Conservation (phyloP, 2,888 invertebrate genomes). For the Panzeria rudis region DNA sequence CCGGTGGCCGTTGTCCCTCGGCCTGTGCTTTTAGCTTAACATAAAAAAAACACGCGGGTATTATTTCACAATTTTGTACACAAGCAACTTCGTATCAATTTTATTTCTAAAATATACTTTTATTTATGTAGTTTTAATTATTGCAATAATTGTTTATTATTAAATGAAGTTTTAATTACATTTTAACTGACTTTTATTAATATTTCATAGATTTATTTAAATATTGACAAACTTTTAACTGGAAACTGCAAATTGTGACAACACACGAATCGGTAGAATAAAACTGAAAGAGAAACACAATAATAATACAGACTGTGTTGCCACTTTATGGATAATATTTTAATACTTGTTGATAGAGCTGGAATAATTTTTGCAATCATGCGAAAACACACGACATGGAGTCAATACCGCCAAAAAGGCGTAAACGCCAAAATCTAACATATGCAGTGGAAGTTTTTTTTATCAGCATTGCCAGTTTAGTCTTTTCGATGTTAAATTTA, state of each 20-base stretch:
- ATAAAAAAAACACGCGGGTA: conserved; percentile 52
- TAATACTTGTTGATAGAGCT: no score
- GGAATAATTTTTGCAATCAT: no score
- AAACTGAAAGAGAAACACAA: conserved; percentile 55
- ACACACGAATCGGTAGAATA: conserved; percentile 61
- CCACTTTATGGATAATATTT: background rate
- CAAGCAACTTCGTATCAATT: background rate
- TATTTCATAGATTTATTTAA: conserved; percentile 13
- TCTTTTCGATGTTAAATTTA: no score
- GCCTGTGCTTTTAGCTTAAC: conserved; percentile 27
- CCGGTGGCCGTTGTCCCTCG: background rate
- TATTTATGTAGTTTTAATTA: background rate
- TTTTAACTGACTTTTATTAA: conserved; percentile 13
- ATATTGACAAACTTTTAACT: background rate
- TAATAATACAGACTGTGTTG: background rate
- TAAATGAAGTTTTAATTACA: conserved; percentile 11
- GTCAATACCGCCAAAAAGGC: no score
- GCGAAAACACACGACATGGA: no score
- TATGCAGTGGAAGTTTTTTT: no score
- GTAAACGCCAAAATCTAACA: no score
- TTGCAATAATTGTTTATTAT: background rate
- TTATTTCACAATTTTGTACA: conserved; percentile 46
- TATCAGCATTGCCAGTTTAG: no score
- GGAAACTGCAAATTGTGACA: conserved; percentile 45
- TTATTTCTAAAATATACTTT: background rate